Evolutionary conservation across 2,888 invertebrate genomes (phyloP), one percentile per base, ranked within the genome.

Genomic region (Aporophyla nigra): DNA sequence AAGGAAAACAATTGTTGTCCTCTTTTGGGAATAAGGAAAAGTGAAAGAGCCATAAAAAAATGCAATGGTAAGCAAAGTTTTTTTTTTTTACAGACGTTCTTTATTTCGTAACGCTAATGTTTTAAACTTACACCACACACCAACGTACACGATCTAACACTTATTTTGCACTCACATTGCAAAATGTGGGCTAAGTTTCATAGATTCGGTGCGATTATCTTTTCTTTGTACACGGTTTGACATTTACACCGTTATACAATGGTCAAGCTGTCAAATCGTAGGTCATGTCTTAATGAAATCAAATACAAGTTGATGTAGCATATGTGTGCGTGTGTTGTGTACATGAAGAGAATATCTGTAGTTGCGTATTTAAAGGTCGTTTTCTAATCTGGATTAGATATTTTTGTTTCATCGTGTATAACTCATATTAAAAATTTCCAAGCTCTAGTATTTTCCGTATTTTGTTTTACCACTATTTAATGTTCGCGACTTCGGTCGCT

Each of bases 91-190:
- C 33, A 33, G 33, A 33, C 33, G 33, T 1, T 33, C 43, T 43
- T 43, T 10, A 9, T 9, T 43, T 9, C 43, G 1, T 49, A 46
- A 65, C 51, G 63, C 21, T 4, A 49, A 9, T 51, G 16, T 72
- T 84, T 81, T 76, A 4, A 59, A 74, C 76, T 86, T 83, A 53
- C 5, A 68, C 84, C 84, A 73, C 24, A 69, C n/a, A 33, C 40
- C 49, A 65, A 74, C 62, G 43, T 71, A 43, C 19, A 81, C 43
- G 27, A 73, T 10, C 71, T 54, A 56, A 56, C 87, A 84, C 88
- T 89, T 89, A 90, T 90, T 91, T 88, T 89, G 90, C 89, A 90
- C 91, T 91, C 87, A 71, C 78, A 90, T 94, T 93, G 89, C 91
- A 92, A 93, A 93, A 88, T 85, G 87, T 86, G 84, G 83, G 80